Conservation (phyloP, 92 coral and sea anemone species). For the Porites cylindrica region DNA sequence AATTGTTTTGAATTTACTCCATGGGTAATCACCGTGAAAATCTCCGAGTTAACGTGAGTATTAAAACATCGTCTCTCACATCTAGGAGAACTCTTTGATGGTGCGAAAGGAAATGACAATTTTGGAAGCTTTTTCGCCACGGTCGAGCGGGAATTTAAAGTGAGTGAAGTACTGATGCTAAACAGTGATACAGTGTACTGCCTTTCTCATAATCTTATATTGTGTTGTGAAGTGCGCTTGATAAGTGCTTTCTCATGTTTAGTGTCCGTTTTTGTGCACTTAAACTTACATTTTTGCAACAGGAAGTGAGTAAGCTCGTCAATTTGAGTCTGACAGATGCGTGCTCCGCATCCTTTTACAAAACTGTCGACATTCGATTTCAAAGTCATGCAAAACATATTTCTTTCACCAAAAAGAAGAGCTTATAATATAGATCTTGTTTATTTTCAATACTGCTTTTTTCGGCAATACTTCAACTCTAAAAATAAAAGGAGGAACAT, state of each 20-base stretch:
- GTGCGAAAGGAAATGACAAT: slow-evolving; percentile 1
- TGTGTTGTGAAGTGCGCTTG: not conserved
- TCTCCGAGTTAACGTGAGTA: not conserved
- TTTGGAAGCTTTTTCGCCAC: slow-evolving; percentile 24
- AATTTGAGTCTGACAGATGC: too few species aligned
- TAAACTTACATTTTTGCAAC: not conserved
- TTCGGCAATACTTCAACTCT: not conserved
- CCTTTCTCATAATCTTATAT: not conserved
- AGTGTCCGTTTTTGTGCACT: not conserved
- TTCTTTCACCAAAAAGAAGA: too few species aligned
- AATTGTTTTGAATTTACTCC: not conserved
- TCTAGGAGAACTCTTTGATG: slow-evolving; percentile 6
- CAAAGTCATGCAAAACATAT: too few species aligned
- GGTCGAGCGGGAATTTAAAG: slow-evolving; percentile 60
- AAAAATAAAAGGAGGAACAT: too few species aligned
- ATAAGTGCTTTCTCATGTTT: not conserved
- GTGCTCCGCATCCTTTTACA: too few species aligned
- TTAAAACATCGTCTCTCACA: not conserved
- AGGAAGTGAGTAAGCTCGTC: not conserved
- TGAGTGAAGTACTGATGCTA: slow-evolving; percentile 62
- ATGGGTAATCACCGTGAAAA: slow-evolving; percentile 4
- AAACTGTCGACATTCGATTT: too few species aligned
- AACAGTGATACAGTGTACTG: slow-evolving; percentile 13
- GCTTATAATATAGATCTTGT: not conserved
- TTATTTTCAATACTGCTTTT: not conserved